Evolutionary conservation across 2,113 vertebrate genomes (phyloP).

Genomic region (Sylvilagus bachmani): DNA sequence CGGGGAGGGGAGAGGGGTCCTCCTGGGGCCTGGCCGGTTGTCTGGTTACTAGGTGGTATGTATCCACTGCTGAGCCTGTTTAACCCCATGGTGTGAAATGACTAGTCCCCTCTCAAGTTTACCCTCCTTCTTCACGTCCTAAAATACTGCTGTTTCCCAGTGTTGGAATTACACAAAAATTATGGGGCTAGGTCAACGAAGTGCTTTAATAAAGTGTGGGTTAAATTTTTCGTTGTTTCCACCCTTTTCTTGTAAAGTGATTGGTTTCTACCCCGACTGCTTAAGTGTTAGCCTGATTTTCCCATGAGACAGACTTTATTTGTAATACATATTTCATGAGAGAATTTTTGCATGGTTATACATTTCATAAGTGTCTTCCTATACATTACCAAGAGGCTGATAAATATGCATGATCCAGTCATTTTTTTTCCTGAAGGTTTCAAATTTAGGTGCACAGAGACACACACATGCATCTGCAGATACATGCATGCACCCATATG

Average conservation of each 20-base stretch:
- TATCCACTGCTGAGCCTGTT: not conserved
- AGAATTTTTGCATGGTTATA: not conserved
- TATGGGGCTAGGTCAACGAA: not conserved
- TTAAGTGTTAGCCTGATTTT: not conserved
- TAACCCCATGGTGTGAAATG: not conserved
- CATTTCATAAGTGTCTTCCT: not conserved
- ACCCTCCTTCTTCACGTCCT: too few relatives aligned
- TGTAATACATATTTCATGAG: not conserved
- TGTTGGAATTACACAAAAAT: not conserved
- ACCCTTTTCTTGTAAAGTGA: not conserved
- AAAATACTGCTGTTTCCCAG: not conserved
- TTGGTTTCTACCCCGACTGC: not conserved
- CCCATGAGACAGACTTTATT: not conserved
- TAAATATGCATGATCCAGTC: not conserved
- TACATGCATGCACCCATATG: too few relatives aligned
- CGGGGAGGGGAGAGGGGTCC: not conserved
- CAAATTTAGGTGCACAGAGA: not conserved
- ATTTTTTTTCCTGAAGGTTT: not conserved
- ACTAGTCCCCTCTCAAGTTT: not conserved
- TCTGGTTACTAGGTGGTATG: not conserved
- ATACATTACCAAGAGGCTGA: not conserved
- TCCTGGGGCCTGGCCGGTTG: not conserved
- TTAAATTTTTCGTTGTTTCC: not conserved
- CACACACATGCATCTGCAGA: not conserved
- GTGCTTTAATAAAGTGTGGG: not conserved